Base-by-base conservation (phyloP, 1,140 invertebrate species). In the Adoxophyes honmai region DNA sequence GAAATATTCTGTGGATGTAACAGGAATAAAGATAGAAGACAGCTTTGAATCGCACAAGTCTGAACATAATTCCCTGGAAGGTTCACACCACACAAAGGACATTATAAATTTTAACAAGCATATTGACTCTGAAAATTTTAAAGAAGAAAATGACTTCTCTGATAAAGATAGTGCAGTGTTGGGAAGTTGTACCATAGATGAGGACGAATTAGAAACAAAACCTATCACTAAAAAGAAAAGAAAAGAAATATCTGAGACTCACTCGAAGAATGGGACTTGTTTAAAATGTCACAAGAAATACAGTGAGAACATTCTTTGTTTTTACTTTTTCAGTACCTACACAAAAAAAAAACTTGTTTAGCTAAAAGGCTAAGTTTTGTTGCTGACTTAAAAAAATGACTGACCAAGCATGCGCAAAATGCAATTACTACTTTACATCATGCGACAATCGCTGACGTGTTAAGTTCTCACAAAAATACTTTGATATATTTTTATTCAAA, bases 1-100 rank as follows among this genome's bases (percentile, higher is more conserved):
- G 42, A 48, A 48, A 10, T 48, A 8, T 48, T 28, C 42, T 48
- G 42, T 48, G 21, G 21, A 48, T 28, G 21, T 21, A 1, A 48
- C 28, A 6, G 7, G 21, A n/a, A 48, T 48, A 28, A 48, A 48
- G 42, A 18, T 48, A 3, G 42, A 48, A 48, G 21, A n/a, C n/a
- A n/a, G 21, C 42, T 4, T 21, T 48, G 42, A 48, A 48, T 11
- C 11, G n/a, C 4, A n/a, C n/a, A 48, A 11, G 4, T 9, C 28
- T 28, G 42, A 48, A 48, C 21, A 14, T 21, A 21, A 28, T 48
- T 21, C 18, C n/a, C 21, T n/a, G 11, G 21, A 0, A 8, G 42
- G 2, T 18, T 11, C 5, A 33, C 18, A 33, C 42, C 11, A 28
- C 16, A 7, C 18, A 13, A 18, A n/a, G 21, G 21, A 28, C 21